Evolutionary conservation across 2,888 invertebrate genomes (phyloP).

Genomic region (Caenorhabditis sp.): DNA sequence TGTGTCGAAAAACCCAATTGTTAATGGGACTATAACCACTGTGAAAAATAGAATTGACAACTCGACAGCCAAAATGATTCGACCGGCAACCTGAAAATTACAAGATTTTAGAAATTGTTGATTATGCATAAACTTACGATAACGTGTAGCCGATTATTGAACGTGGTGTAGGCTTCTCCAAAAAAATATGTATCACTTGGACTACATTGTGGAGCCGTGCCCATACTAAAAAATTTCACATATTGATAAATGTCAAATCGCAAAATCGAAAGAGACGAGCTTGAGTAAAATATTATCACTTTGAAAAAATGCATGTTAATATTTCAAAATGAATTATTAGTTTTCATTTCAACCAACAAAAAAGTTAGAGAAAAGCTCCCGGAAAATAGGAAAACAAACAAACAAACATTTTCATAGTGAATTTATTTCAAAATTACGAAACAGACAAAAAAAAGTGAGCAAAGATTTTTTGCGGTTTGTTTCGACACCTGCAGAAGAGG

Average conservation of each 20-base stretch:
- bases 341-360: neutral
- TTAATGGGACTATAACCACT: conserved; percentile 43
- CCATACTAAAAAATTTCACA: conserved; percentile 44
- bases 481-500: conserved; percentile 39
- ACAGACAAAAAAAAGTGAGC: neutral
- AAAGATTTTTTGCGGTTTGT: conserved; percentile 34
- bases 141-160: conserved; percentile 41
- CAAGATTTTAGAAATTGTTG: too few relatives aligned
- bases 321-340: too few relatives aligned
- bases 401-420: too few relatives aligned
- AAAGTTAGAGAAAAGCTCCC: neutral
- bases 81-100: conserved; percentile 41
- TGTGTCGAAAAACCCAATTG: conserved; percentile 51
- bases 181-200: conserved; percentile 41
- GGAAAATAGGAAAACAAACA: conserved; percentile 7
- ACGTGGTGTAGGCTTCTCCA: conserved; percentile 41
- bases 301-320: too few relatives aligned
- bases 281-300: neutral
- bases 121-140: conserved; percentile 24
- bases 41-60: conserved; percentile 39
- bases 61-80: conserved; percentile 40
- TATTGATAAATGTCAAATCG: neutral
- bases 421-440: too few relatives aligned
- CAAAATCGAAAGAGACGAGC: neutral
- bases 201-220: conserved; percentile 43